phyloP scores from a whole-genome alignment of 2,888 invertebrate species.

The Heteromurus nitidus region DNA sequence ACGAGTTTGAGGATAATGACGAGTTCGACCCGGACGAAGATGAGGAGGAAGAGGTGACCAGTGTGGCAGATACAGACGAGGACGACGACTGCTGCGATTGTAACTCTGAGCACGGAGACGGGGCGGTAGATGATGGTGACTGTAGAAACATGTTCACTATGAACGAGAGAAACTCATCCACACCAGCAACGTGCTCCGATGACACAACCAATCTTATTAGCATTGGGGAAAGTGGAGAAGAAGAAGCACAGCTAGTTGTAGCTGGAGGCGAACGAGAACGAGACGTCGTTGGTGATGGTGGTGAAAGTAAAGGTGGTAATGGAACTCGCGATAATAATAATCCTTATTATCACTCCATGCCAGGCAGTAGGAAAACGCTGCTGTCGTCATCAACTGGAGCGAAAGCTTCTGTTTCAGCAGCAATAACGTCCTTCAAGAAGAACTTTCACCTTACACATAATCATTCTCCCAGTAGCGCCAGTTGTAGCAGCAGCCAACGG shows the following conservation, averaged over 20 bases:
- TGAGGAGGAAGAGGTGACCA: slow-evolving; percentile 43
- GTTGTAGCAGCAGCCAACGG: neutral
- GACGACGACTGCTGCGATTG: slow-evolving; percentile 46
- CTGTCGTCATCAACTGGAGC: neutral
- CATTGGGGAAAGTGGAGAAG: slow-evolving; percentile 43
- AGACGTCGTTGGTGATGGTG: slow-evolving; percentile 1
- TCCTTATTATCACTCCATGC: slow-evolving; percentile 55
- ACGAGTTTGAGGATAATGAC: slow-evolving; percentile 49
- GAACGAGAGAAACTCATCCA: slow-evolving; percentile 34
- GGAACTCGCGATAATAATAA: slow-evolving; percentile 58
- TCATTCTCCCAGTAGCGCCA: slow-evolving; percentile 26
- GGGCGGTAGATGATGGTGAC: too few species aligned
- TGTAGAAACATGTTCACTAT: slow-evolving; percentile 29
- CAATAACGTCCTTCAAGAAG: slow-evolving; percentile 53
- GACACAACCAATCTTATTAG: slow-evolving; percentile 44
- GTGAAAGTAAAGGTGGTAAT: slow-evolving; percentile 33
- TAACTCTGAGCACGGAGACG: slow-evolving; percentile 29
- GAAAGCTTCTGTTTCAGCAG: slow-evolving; percentile 39
- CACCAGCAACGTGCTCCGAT: slow-evolving; percentile 12
- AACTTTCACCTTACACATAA: slow-evolving; percentile 54
- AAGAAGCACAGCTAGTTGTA: slow-evolving; percentile 24
- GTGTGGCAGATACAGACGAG: slow-evolving; percentile 51
- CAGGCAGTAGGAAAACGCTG: slow-evolving; percentile 7
- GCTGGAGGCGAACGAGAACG: neutral
- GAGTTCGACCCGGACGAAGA: slow-evolving; percentile 45